Conservation (phyloP, 2,797 vertebrate genomes). For the Sarcophilus harrisii region DNA sequence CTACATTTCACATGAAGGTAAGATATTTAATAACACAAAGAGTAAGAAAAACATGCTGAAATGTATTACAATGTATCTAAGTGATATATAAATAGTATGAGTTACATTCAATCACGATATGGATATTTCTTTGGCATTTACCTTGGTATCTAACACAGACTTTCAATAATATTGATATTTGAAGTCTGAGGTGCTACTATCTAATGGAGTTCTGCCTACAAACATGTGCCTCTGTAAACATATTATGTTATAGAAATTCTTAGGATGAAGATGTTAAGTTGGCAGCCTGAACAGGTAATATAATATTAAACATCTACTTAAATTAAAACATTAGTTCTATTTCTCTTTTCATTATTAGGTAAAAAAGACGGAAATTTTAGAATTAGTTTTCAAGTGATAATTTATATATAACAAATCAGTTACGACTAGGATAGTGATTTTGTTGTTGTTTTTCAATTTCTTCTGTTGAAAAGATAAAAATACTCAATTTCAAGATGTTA, state of each 20-base stretch:
- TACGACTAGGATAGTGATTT: background rate
- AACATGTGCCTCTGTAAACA: background rate
- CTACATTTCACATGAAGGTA: conserved; percentile 94
- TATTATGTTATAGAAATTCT: conserved; percentile 39
- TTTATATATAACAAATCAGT: background rate
- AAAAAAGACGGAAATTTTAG: background rate
- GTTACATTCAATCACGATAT: background rate
- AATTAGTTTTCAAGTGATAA: conserved; percentile 41
- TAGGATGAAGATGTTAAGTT: background rate
- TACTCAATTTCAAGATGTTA: conserved; percentile 44
- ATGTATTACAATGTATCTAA: background rate
- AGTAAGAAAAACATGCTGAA: background rate
- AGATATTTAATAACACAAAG: conserved; percentile 71
- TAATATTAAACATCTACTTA: background rate
- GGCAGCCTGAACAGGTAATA: background rate
- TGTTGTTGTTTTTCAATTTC: conserved; percentile 48
- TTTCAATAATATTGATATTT: background rate
- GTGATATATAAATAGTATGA: background rate
- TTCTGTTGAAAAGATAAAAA: conserved; percentile 51
- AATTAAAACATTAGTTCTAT: background rate
- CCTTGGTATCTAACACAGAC: background rate
- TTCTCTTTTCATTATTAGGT: conserved; percentile 35
- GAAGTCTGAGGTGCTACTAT: background rate
- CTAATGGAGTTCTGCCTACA: conserved; percentile 22
- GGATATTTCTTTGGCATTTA: background rate